These are phyloP conservation scores for Drosophila fulvimacula DNA, from an alignment of 2,888 invertebrate species.

Conservation along the genomic window DNA sequence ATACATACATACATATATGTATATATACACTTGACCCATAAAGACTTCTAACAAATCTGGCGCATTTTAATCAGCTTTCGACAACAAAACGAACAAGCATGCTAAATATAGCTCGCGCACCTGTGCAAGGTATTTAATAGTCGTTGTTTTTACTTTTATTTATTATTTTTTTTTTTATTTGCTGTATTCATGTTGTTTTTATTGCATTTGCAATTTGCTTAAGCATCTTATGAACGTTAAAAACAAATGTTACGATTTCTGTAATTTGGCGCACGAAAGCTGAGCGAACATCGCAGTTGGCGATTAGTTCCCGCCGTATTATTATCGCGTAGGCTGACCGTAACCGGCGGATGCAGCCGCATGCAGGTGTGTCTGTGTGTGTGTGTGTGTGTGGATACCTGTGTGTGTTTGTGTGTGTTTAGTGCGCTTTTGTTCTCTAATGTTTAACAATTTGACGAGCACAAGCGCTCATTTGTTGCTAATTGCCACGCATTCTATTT, in stretches of 20 bases:
- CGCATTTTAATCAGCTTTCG: neutral
- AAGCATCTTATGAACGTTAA: constrained; percentile 46
- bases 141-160: neutral
- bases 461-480: constrained; percentile 56
- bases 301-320: constrained; percentile 44
- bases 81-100: constrained; percentile 1
- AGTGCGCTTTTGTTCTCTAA: constrained; percentile 72
- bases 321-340: constrained; percentile 65
- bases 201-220: constrained; percentile 30
- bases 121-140: constrained; percentile 9
- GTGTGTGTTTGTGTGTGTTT: constrained; percentile 21
- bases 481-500: constrained; percentile 69
- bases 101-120: neutral
- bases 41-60: neutral
- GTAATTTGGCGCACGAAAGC: constrained; percentile 50
- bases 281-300: constrained; percentile 4
- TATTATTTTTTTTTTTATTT: neutral
- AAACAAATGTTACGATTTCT: constrained; percentile 53
- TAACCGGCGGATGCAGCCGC: constrained; percentile 33
- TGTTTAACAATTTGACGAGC: constrained; percentile 67
- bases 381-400: neutral
- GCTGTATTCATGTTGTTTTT: constrained; percentile 10
- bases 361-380: neutral
- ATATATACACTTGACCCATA: no score
- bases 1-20: no score